A percentile compares a stretch with the other conserved stretches of the same genome.
phyloP scores from a whole-genome alignment of 1,140 invertebrate species.

The Brachionus manjavacas region DNA sequence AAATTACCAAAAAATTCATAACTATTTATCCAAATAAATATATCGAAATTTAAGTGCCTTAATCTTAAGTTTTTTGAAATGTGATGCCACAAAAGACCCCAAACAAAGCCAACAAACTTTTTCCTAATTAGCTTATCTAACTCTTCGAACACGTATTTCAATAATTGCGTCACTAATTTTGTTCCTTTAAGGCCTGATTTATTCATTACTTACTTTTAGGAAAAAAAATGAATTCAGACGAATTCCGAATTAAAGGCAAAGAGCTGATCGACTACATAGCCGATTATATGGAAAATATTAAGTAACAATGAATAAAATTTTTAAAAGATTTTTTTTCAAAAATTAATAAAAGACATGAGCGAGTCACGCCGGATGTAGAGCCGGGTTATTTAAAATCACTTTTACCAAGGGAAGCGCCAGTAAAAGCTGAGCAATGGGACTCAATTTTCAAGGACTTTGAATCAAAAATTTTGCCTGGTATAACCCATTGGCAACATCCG shows the following conservation, averaged over 20 bases:
- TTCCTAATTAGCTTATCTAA: background rate
- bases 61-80: constrained; percentile 23
- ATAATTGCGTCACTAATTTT: background rate
- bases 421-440: constrained; percentile 81
- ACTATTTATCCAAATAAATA: background rate
- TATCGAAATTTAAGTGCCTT: background rate
- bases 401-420: constrained; percentile 76
- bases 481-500: constrained; percentile 94
- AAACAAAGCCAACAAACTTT: background rate
- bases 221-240: constrained; percentile 72
- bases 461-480: constrained; percentile 92
- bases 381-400: constrained; percentile 77
- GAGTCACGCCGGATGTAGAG: constrained; percentile 82
- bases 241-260: constrained; percentile 80
- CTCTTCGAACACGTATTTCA: background rate
- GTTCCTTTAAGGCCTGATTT: background rate
- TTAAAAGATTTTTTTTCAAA: background rate
- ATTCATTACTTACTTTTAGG: background rate
- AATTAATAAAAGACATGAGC: constrained; percentile 55
- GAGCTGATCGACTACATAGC: constrained; percentile 98
- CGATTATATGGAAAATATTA: constrained; percentile 81
- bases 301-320: background rate
- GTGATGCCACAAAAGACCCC: constrained; percentile 6
- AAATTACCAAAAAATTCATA: background rate
- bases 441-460: constrained; percentile 89